These are phyloP conservation scores for Hyperoodon ampullatus DNA, from an alignment of 2,113 vertebrate genomes.

Conservation along the genomic window DNA sequence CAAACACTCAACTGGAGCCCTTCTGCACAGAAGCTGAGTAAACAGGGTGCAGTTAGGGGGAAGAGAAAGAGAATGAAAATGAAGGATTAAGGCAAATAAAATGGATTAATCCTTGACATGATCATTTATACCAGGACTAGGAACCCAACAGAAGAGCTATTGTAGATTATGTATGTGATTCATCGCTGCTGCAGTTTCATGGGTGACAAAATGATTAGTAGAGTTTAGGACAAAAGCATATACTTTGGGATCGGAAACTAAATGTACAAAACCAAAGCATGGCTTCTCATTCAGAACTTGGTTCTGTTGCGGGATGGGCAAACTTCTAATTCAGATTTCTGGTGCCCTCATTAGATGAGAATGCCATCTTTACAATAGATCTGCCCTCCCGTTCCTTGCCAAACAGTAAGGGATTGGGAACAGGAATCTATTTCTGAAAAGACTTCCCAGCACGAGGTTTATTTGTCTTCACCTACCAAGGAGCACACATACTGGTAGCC, in stretches of 20 bases:
- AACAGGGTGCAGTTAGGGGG: background rate
- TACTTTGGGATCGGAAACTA: constrained; percentile 72
- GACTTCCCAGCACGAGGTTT: background rate
- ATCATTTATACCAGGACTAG: constrained; percentile 83
- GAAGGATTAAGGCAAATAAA: constrained; percentile 84
- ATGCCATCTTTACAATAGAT: constrained; percentile 54
- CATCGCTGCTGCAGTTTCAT: constrained; percentile 79
- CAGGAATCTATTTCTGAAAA: constrained; percentile 33
- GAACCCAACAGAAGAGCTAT: constrained; percentile 78
- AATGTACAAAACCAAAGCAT: constrained; percentile 72
- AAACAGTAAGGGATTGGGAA: constrained; percentile 54
- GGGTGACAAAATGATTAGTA: constrained; percentile 86
- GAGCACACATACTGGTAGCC: background rate
- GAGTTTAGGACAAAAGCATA: constrained; percentile 79
- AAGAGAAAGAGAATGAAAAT: constrained; percentile 72
- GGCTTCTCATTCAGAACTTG: constrained; percentile 47
- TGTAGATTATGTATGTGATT: constrained; percentile 82
- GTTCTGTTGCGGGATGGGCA: constrained; percentile 49
- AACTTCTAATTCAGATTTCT: constrained; percentile 72
- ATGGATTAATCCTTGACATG: constrained; percentile 84
- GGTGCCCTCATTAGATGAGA: background rate
- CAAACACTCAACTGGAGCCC: constrained; percentile 79
- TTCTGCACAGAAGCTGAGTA: constrained; percentile 71
- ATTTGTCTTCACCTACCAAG: constrained; percentile 39
- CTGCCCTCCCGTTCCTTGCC: constrained; percentile 28